Percentiles rank a stretch among this genome's conserved stretches.
These are phyloP conservation scores for Circaetus gallicus DNA, from an alignment of 2,113 vertebrate genomes.

Conservation along the genomic window DNA sequence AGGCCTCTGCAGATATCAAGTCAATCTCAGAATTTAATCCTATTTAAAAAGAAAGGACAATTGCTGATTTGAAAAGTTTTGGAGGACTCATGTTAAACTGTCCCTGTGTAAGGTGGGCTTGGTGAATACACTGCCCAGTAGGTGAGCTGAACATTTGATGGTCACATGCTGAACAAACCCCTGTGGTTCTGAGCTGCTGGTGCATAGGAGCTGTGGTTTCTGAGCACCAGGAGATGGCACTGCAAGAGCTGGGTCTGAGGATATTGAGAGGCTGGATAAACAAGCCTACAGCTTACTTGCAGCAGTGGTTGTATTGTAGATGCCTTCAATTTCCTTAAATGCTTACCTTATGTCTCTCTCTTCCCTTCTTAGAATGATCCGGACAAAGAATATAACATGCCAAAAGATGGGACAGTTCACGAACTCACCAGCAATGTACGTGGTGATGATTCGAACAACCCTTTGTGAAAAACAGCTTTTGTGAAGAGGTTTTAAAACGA, in stretches of 20 bases:
- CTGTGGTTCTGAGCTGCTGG: not conserved
- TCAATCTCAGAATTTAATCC: not conserved
- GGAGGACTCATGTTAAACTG: not conserved
- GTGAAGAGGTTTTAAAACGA: not conserved
- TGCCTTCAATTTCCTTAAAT: not conserved
- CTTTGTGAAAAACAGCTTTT: not conserved
- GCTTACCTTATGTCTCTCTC: not conserved
- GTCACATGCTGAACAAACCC: not conserved
- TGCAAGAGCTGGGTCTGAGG: not conserved
- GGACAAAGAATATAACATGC: slow-evolving; percentile 99
- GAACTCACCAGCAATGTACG: slow-evolving; percentile 96
- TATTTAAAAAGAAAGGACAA: not conserved
- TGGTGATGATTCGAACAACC: not conserved
- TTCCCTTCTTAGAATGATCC: slow-evolving; percentile 85
- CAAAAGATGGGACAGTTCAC: slow-evolving; percentile 95
- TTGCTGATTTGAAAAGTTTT: not conserved
- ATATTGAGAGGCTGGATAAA: not conserved
- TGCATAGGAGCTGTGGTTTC: not conserved
- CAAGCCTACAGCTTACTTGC: not conserved
- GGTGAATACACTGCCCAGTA: not conserved
- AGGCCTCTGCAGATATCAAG: not conserved
- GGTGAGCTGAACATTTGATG: not conserved
- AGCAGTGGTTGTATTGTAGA: not conserved
- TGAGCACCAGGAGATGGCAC: slow-evolving; percentile 33
- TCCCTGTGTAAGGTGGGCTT: not conserved